Percentiles rank a stretch among this genome's conserved stretches.
Conservation (phyloP, 2,888 invertebrate species). For the Drosophila infuscata region DNA sequence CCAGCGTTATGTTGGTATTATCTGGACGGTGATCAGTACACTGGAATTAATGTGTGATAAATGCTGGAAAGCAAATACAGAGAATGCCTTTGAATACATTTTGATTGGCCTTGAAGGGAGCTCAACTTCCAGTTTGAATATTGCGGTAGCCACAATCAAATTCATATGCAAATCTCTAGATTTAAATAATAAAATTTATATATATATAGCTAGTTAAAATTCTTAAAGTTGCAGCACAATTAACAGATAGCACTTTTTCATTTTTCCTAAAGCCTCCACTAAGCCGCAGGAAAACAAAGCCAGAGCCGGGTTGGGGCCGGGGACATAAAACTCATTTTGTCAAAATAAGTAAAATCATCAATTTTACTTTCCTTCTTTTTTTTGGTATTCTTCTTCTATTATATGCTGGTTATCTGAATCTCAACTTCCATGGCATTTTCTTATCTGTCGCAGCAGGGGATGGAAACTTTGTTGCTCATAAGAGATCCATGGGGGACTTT, state of each 20-base stretch:
- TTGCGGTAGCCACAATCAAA: not conserved
- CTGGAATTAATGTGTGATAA: conserved; percentile 41
- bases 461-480: conserved; percentile 64
- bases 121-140: not conserved
- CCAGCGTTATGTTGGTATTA: conserved; percentile 67
- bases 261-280: conserved; percentile 21
- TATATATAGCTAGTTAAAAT: conserved; percentile 21
- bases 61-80: conserved; percentile 2
- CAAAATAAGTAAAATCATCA: conserved; percentile 79
- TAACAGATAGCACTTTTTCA: not conserved
- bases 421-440: conserved; percentile 44
- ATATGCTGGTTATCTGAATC: conserved; percentile 21
- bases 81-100: conserved; percentile 48
- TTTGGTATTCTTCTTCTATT: conserved; percentile 20
- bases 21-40: not conserved
- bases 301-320: not conserved
- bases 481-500: conserved; percentile 40
- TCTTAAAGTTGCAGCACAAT: conserved; percentile 16
- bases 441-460: conserved; percentile 61
- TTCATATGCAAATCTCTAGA: not conserved
- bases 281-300: conserved; percentile 8
- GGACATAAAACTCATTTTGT: conserved; percentile 66
- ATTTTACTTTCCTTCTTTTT: conserved; percentile 51
- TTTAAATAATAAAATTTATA: not conserved
- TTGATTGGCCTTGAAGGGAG: conserved; percentile 30